A percentile compares a stretch with the other conserved stretches of the same genome.
phyloP scores from a whole-genome alignment of 2,888 invertebrate genomes.

The Drosophila tripunctata region DNA sequence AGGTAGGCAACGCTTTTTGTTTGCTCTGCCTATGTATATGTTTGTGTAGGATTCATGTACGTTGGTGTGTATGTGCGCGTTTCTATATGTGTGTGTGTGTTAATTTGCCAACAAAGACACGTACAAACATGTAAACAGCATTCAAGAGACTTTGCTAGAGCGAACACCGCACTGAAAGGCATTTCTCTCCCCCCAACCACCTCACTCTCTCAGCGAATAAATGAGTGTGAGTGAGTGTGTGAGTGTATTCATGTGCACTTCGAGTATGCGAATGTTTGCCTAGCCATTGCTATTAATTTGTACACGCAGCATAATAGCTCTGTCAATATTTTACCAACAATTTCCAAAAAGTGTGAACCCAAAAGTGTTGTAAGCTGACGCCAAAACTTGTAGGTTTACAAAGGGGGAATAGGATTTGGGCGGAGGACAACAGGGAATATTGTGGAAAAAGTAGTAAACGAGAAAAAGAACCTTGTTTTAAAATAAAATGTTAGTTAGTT shows the following conservation, averaged over 20 bases:
- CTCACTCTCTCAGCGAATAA: neutral
- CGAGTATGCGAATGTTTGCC: slow-evolving; percentile 54
- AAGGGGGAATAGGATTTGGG: no score
- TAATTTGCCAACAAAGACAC: slow-evolving; percentile 76
- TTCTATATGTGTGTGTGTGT: slow-evolving; percentile 54
- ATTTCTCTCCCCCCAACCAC: slow-evolving; percentile 17
- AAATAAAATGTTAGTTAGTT: no score
- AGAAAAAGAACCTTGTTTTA: no score
- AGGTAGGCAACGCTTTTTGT: slow-evolving; percentile 62
- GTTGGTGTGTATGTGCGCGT: slow-evolving; percentile 1
- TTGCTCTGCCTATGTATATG: slow-evolving; percentile 59
- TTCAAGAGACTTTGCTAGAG: slow-evolving; percentile 64
- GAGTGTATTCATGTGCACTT: slow-evolving; percentile 31
- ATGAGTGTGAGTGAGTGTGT: slow-evolving; percentile 8
- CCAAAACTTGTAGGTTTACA: neutral
- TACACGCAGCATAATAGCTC: slow-evolving; percentile 70
- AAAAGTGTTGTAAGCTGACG: slow-evolving; percentile 43
- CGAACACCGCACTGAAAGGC: slow-evolving; percentile 51
- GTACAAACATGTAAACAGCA: slow-evolving; percentile 69
- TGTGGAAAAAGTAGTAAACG: no score
- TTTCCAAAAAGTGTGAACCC: slow-evolving; percentile 55
- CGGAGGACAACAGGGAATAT: no score
- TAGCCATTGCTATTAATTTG: slow-evolving; percentile 72
- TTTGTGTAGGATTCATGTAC: slow-evolving; percentile 60
- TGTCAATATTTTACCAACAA: slow-evolving; percentile 72